A percentile compares a stretch with the other conserved stretches of the same genome.
Evolutionary conservation across 2,797 vertebrate genomes (phyloP).

Genomic region (Linurgus olivaceus): DNA sequence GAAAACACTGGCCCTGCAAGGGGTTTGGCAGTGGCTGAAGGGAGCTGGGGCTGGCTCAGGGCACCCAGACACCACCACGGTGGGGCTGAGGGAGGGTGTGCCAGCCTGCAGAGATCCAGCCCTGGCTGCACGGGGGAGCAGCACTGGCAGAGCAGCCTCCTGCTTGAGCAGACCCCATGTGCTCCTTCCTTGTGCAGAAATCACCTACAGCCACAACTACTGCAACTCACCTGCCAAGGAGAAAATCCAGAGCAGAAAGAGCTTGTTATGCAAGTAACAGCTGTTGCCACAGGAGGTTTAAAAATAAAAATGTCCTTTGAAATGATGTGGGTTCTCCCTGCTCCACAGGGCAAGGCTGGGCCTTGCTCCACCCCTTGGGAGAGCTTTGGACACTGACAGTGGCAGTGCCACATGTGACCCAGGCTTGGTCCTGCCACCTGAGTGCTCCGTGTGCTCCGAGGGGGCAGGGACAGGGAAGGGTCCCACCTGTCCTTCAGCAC

Average conservation of each 20-base stretch:
- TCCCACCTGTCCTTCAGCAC: background rate
- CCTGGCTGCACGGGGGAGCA: fast-evolving
- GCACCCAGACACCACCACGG: fast-evolving
- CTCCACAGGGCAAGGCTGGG: background rate
- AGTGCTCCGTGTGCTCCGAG: background rate
- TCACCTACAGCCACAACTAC: background rate
- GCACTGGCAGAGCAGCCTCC: background rate
- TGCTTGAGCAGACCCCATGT: fast-evolving
- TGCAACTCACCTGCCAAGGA: background rate
- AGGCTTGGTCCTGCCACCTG: background rate
- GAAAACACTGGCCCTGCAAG: background rate
- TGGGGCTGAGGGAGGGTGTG: background rate
- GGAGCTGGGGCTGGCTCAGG: background rate
- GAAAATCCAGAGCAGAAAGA: background rate
- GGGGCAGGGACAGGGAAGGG: background rate
- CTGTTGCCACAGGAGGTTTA: background rate
- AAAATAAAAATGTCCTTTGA: background rate
- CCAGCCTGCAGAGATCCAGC: background rate
- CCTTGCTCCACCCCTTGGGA: background rate
- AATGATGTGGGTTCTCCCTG: background rate
- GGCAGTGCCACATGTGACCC: background rate
- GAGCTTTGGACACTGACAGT: background rate
- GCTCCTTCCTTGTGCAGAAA: background rate
- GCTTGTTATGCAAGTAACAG: background rate
- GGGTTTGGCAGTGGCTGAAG: background rate